phyloP scores from a whole-genome alignment of 1,140 invertebrate species.

The Drosophila bocqueti region DNA sequence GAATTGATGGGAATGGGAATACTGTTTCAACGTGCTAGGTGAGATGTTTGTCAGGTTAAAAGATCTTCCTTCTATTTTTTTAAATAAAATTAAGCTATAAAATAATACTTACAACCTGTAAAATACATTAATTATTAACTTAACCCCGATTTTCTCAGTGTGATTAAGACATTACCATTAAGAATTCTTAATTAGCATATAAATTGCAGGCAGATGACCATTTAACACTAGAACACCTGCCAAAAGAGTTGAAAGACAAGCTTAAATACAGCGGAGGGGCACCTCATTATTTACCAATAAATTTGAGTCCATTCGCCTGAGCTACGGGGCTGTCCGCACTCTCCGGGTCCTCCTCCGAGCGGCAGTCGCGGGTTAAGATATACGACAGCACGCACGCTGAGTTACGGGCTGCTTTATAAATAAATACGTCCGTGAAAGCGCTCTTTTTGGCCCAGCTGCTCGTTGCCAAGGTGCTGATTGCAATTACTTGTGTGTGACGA shows the following conservation, averaged over 20 bases:
- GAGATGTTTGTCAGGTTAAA: no score
- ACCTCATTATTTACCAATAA: constrained; percentile 46
- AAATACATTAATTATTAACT: background rate
- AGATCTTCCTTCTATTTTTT: no score
- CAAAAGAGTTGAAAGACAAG: constrained; percentile 12
- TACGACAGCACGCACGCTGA: constrained; percentile 49
- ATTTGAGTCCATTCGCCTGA: constrained; percentile 25
- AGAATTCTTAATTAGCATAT: constrained; percentile 78
- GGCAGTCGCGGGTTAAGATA: constrained; percentile 60
- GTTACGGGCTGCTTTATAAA: constrained; percentile 66
- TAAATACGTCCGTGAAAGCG: constrained; percentile 58
- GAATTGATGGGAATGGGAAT: no score
- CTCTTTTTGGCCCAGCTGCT: constrained; percentile 64
- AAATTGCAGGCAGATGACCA: constrained; percentile 57
- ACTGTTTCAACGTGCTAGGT: no score
- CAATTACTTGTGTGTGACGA: constrained; percentile 70
- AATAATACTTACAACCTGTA: no score
- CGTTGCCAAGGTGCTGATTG: constrained; percentile 80
- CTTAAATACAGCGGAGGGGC: constrained; percentile 6
- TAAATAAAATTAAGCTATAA: no score
- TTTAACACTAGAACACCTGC: constrained; percentile 55
- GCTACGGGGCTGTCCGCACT: constrained; percentile 2
- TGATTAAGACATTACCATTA: constrained; percentile 52
- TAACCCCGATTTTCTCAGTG: background rate
- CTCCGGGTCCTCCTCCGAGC: constrained; percentile 7